These are phyloP conservation scores for Caerostris darwini DNA, from an alignment of 1,140 invertebrate genomes.

Conservation along the genomic window DNA sequence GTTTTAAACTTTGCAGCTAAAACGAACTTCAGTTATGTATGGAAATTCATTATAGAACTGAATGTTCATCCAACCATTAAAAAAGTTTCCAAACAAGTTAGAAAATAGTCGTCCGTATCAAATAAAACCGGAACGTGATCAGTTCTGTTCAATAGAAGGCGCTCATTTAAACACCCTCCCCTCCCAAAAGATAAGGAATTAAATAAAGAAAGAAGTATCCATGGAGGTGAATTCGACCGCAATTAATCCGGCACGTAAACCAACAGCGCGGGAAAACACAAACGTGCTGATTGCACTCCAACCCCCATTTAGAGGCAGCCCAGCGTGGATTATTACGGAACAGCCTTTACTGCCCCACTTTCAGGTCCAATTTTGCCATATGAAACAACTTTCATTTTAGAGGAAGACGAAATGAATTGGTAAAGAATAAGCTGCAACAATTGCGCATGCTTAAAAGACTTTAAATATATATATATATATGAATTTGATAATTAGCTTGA, in stretches of 20 bases:
- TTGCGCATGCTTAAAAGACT: not conserved
- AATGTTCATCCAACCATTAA: too few relatives aligned
- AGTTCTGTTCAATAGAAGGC: not conserved
- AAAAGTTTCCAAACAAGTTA: too few relatives aligned
- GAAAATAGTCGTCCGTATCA: not conserved
- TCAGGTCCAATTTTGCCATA: not conserved
- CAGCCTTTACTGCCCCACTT: not conserved
- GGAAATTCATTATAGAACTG: too few relatives aligned
- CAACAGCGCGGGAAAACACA: not conserved
- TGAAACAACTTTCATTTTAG: too few relatives aligned
- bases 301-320: not conserved
- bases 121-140: not conserved
- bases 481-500: too few relatives aligned
- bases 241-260: conserved; percentile 44
- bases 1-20: too few relatives aligned
- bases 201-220: not conserved
- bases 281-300: conserved; percentile 15
- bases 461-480: too few relatives aligned
- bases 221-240: not conserved
- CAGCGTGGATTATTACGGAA: conserved; percentile 24
- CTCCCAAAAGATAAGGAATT: not conserved
- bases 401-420: not conserved
- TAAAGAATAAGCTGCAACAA: not conserved
- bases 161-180: not conserved
- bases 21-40: too few relatives aligned